These are phyloP conservation scores for Brachypteracias leptosomus DNA, from an alignment of 2,113 vertebrate genomes.

Conservation along the genomic window DNA sequence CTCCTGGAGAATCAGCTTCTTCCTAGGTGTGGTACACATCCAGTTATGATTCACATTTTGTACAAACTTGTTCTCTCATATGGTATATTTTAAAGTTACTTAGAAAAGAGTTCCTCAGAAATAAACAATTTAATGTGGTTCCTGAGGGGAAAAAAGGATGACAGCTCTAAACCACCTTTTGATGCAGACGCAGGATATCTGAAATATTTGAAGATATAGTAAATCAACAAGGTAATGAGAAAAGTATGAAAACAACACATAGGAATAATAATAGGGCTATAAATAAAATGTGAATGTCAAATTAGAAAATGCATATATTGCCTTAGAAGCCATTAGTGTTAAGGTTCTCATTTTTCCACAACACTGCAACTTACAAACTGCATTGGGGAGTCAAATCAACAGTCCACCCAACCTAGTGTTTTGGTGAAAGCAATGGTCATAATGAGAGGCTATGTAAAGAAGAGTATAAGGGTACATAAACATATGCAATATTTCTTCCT, in stretches of 20 bases:
- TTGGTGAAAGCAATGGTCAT: background rate
- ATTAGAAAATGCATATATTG: background rate
- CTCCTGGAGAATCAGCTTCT: background rate
- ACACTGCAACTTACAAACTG: rapidly evolving
- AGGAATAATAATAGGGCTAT: background rate
- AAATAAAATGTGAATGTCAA: background rate
- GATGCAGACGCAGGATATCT: background rate
- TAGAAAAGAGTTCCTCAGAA: background rate
- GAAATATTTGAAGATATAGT: background rate
- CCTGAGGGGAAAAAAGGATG: background rate
- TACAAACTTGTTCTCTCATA: background rate
- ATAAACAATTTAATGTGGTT: background rate
- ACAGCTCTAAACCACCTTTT: background rate
- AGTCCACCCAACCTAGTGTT: background rate
- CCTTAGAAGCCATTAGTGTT: background rate
- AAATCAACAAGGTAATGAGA: background rate
- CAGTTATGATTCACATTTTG: background rate
- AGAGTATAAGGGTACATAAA: background rate
- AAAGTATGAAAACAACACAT: background rate
- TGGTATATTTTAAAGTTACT: background rate
- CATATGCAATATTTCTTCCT: background rate
- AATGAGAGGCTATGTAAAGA: background rate
- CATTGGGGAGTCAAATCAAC: background rate
- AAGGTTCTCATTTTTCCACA: background rate
- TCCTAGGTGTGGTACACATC: background rate